Conservation (phyloP, 1,140 invertebrate species). For the Choristoneura fumiferana region DNA sequence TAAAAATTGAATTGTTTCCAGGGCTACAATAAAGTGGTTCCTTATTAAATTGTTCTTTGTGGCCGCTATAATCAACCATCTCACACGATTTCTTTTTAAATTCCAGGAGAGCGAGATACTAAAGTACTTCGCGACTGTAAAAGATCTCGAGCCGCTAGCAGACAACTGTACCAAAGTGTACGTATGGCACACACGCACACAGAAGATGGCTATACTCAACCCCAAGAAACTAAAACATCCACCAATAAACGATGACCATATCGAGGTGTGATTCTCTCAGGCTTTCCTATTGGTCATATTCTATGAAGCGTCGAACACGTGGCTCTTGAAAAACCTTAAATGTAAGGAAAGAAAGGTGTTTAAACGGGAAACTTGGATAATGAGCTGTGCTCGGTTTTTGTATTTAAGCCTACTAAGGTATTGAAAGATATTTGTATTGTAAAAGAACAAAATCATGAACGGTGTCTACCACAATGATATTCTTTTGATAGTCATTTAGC, state of each 20-base stretch:
- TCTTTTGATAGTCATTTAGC: neutral
- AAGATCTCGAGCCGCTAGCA: constrained; percentile 93
- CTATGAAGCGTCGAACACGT: neutral
- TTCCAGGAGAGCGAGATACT: constrained; percentile 93
- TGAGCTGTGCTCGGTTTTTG: constrained; percentile 13
- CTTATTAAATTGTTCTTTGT: no score
- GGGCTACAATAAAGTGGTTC: no score
- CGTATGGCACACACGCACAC: constrained; percentile 98
- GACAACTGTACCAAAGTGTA: constrained; percentile 94
- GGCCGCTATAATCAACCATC: no score
- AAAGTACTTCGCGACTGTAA: constrained; percentile 85
- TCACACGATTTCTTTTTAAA: no score
- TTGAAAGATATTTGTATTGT: neutral
- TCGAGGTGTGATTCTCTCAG: constrained; percentile 84
- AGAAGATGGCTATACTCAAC: constrained; percentile 86
- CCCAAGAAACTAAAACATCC: constrained; percentile 80
- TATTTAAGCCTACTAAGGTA: neutral
- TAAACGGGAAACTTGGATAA: neutral
- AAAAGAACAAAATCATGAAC: neutral
- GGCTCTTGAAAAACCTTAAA: neutral
- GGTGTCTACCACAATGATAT: no score
- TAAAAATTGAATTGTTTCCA: no score
- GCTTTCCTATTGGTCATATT: constrained; percentile 16
- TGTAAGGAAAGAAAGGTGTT: neutral
- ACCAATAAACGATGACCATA: constrained; percentile 80